phyloP scores from a whole-genome alignment of 2,888 invertebrate species.

The Molanna angustata region DNA sequence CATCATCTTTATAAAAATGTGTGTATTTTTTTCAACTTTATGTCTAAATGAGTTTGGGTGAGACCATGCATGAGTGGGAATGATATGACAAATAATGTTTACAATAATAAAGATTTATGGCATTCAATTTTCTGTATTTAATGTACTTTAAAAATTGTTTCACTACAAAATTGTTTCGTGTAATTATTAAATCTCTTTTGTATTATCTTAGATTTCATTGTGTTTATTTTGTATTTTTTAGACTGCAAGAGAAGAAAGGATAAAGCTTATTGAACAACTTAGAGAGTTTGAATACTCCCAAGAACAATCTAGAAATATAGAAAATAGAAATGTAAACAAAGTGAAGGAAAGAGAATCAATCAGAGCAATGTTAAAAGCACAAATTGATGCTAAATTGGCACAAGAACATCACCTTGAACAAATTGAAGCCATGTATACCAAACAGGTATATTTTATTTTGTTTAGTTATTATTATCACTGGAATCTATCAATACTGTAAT shows the following conservation, averaged over 20 bases:
- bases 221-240: conserved; percentile 11
- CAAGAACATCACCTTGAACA: conserved; percentile 9
- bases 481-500: neutral
- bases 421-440: neutral
- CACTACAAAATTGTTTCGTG: too few relatives aligned
- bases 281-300: conserved; percentile 19
- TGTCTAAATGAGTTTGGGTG: too few relatives aligned
- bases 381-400: conserved; percentile 19
- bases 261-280: conserved; percentile 18
- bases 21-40: too few relatives aligned
- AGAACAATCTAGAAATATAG: conserved; percentile 1
- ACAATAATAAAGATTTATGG: neutral
- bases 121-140: neutral
- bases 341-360: conserved; percentile 12
- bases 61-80: too few relatives aligned
- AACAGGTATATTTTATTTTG: neutral
- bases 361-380: conserved; percentile 12
- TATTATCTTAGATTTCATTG: too few relatives aligned
- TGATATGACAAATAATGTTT: too few relatives aligned
- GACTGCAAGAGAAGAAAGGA: conserved; percentile 16
- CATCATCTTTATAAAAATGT: too few relatives aligned
- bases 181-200: too few relatives aligned
- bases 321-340: neutral
- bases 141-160: too few relatives aligned
- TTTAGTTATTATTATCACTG: neutral